Percentiles rank a stretch among this genome's conserved stretches.
Conservation (phyloP, 2,797 vertebrate species). For the Enteromius trimaculatus region DNA sequence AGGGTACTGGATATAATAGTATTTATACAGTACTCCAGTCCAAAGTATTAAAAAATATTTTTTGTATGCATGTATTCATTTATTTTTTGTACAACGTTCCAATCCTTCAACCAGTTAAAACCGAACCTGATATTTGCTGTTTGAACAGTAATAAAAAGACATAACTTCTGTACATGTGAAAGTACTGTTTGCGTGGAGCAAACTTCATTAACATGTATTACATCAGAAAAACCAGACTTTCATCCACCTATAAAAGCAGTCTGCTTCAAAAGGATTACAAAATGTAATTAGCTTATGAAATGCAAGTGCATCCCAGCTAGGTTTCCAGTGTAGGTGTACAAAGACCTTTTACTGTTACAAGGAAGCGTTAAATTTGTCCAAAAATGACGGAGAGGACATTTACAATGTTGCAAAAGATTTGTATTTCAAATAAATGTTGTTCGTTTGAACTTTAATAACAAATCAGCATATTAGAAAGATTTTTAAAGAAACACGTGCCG, state of each 20-base stretch:
- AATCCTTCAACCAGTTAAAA: not conserved
- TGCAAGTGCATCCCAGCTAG: not conserved
- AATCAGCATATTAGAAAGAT: not conserved
- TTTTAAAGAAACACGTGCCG: not conserved
- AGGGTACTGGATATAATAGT: not conserved
- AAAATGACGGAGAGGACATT: not conserved
- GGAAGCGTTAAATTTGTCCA: not conserved
- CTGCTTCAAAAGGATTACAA: not conserved
- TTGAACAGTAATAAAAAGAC: not conserved
- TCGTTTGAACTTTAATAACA: not conserved
- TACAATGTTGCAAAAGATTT: not conserved
- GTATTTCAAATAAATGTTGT: not conserved
- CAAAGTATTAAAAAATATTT: not conserved
- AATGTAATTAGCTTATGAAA: slow-evolving; percentile 14
- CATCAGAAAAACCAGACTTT: slow-evolving; percentile 5
- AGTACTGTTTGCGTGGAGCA: not conserved
- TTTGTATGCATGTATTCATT: not conserved
- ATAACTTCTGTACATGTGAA: not conserved
- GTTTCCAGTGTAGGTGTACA: not conserved
- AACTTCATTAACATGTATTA: slow-evolving; percentile 5
- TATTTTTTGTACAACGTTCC: not conserved
- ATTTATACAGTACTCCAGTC: not conserved
- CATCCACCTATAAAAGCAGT: not conserved
- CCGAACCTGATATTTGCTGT: not conserved
- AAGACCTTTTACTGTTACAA: not conserved